Conservation (phyloP, 2,797 vertebrate species). For the Allobates femoralis region DNA sequence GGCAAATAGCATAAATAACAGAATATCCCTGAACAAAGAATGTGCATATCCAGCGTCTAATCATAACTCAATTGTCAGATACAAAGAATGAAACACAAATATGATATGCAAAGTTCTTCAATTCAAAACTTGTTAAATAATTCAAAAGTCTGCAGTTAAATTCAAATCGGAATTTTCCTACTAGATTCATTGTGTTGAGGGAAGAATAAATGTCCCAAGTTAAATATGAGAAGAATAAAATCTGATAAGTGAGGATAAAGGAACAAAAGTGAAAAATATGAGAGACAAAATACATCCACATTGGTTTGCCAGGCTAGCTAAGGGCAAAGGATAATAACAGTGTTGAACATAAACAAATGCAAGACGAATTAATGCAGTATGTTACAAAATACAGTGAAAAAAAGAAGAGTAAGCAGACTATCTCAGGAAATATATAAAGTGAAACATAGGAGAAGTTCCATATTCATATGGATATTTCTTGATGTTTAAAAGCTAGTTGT, state of each 20-base stretch:
- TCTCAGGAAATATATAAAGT: neutral
- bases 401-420: neutral
- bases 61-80: constrained; percentile 52
- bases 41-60: constrained; percentile 42
- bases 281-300: neutral
- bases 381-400: neutral
- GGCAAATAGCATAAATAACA: constrained; percentile 69
- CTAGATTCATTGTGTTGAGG: neutral
- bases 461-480: neutral
- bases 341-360: constrained; percentile 1
- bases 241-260: constrained; percentile 27
- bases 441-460: neutral
- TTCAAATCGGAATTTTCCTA: constrained; percentile 32
- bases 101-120: constrained; percentile 47
- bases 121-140: constrained; percentile 47
- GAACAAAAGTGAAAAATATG: constrained; percentile 27
- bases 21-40: constrained; percentile 47
- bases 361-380: neutral
- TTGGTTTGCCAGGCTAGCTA: neutral
- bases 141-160: constrained; percentile 38
- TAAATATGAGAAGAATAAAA: constrained; percentile 27
- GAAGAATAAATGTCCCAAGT: constrained; percentile 37
- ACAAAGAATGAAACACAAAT: constrained; percentile 56
- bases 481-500: neutral
- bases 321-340: neutral